Base-by-base conservation (phyloP, 37 sponge, comb jelly and placozoan species). In the Spongia lamella region DNA sequence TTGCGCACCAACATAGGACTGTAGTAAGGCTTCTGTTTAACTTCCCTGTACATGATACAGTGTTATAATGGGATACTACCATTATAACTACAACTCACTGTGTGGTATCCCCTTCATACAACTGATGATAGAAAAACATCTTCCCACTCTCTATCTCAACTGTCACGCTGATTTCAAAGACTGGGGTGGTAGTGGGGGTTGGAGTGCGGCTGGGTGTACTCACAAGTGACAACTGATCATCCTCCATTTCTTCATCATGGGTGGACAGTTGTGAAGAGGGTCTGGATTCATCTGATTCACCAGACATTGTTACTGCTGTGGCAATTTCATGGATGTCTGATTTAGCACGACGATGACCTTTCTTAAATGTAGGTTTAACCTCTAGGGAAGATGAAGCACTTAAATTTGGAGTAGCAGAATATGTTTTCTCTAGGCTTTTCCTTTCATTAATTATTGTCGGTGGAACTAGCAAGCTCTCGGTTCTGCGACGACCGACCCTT, bases 71-170 rank as follows among this genome's bases (percentile, higher is more conserved):
- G 9, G 47, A 43, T 5, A 9, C 9, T 5, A 43, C 47, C 47
- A 43, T 43, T 5, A 9, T 43, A 9, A n/a, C n/a, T n/a, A 43
- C 47, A 43, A 9, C 9, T 43, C 5, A 43, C 47, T 9, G 5
- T 43, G 5, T 5, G 47, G 5, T 43, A 9, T 43, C 47, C 5
- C 9, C 47, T 9, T 43, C 47, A 43, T 43, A 43, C 47, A 43
- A 43, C 47, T 43, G 47, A 9, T 43, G 5, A 9, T 43, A 43
- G 9, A 43, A 43, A 9, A 13, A 43, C 9, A 90, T 38, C 17
- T 63, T 64, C 31, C 90, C 90, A 76, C 85, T 74, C 40, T 84
- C 90, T 35, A 90, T 69, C 38, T 66, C 81, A 0, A 90, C 47
- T 16, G 86, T 80, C 11, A 90, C 57, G 56, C 84, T 79, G 9